phyloP scores from a whole-genome alignment of 2,113 vertebrate species.

The Narcine bancroftii region DNA sequence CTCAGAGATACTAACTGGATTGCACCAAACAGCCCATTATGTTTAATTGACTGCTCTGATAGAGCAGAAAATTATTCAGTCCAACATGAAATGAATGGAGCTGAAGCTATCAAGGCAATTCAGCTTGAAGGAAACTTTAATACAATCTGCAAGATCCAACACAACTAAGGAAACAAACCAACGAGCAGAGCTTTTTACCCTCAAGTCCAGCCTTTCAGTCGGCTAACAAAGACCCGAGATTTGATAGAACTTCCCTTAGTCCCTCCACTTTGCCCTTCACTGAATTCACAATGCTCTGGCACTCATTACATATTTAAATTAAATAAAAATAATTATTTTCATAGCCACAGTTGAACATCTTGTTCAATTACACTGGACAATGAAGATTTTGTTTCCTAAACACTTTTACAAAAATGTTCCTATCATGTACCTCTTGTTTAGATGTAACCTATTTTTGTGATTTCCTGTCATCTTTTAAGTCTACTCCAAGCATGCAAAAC shows the following conservation, averaged over 20 bases:
- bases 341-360: neutral
- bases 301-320: neutral
- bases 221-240: neutral
- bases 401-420: too few relatives aligned
- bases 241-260: neutral
- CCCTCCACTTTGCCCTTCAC: neutral
- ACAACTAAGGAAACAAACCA: neutral
- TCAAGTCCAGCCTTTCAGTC: neutral
- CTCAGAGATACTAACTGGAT: neutral
- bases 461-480: too few relatives aligned
- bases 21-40: slow-evolving; percentile 14
- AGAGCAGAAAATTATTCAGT: slow-evolving; percentile 22
- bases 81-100: neutral
- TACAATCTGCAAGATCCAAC: neutral
- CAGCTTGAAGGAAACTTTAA: neutral
- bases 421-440: too few relatives aligned
- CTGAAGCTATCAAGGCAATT: neutral
- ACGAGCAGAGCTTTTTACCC: neutral
- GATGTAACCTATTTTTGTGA: too few relatives aligned
- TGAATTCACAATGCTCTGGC: neutral
- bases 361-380: too few relatives aligned
- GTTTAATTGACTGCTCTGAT: neutral
- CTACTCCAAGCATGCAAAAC: too few relatives aligned
- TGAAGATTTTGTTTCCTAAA: too few relatives aligned
- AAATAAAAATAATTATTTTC: neutral